phyloP scores from a whole-genome alignment of 2,113 vertebrate species.

The Tychaedon coryphoeus region DNA sequence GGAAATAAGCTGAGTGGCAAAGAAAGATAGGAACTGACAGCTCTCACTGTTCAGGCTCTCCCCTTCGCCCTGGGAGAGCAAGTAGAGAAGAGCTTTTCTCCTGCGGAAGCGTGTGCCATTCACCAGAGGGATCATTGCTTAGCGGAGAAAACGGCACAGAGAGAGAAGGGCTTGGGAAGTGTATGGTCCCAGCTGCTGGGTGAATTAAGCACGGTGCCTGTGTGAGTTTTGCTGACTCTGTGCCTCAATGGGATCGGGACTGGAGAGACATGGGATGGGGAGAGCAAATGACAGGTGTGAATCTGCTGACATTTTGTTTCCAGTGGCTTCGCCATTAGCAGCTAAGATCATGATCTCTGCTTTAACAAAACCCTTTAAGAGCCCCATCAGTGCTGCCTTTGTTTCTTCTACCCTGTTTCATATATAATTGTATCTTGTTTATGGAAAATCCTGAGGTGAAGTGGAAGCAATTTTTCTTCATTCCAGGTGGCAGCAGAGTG shows the following conservation, averaged over 20 bases:
- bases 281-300: conserved; percentile 26
- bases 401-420: conserved; percentile 20
- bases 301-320: conserved; percentile 55
- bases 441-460: conserved; percentile 47
- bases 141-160: background rate
- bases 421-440: conserved; percentile 23
- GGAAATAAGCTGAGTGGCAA: conserved; percentile 64
- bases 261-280: background rate
- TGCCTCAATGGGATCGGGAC: rapidly evolving
- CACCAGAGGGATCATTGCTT: background rate
- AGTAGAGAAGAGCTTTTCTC: conserved; percentile 48
- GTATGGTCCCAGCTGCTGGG: background rate
- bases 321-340: background rate
- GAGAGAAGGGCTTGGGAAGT: conserved; percentile 1
- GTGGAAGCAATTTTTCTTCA: conserved; percentile 47
- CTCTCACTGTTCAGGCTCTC: conserved; percentile 43
- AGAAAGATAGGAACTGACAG: conserved; percentile 58
- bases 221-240: background rate
- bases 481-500: conserved; percentile 35
- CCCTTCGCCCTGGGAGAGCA: conserved; percentile 6
- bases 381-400: conserved; percentile 26
- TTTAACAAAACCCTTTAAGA: conserved; percentile 8
- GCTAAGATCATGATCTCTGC: conserved; percentile 3
- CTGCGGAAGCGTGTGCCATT: background rate
- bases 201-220: background rate